Conservation (phyloP, 1,140 invertebrate species). For the Drosophila sproati region DNA sequence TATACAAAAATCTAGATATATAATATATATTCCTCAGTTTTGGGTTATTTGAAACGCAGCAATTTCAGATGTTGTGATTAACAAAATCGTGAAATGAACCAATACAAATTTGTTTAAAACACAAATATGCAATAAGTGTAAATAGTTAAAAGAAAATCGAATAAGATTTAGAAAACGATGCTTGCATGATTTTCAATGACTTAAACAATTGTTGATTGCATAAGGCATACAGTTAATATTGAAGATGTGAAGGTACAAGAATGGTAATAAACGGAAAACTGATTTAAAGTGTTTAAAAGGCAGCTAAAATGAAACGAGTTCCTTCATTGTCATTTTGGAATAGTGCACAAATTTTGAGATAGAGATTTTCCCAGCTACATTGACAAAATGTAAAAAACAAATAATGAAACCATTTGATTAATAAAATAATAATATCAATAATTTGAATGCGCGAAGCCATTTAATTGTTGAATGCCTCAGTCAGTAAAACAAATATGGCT, state of each 20-base stretch:
- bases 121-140: too few species aligned
- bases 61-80: not conserved
- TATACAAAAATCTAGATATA: too few species aligned
- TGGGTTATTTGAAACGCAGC: too few species aligned
- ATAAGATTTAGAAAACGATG: too few species aligned
- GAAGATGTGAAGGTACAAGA: not conserved
- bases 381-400: conserved; percentile 18
- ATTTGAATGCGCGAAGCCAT: conserved; percentile 45
- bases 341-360: conserved; percentile 37
- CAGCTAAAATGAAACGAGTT: conserved; percentile 74
- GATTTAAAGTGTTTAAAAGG: conserved; percentile 38
- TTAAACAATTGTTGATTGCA: not conserved
- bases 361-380: conserved; percentile 40
- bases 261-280: not conserved
- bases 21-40: too few species aligned
- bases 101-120: not conserved
- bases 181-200: not conserved
- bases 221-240: not conserved
- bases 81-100: not conserved
- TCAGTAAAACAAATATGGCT: conserved; percentile 50
- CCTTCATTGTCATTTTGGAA: conserved; percentile 46
- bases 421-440: conserved; percentile 31
- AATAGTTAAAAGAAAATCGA: not conserved
- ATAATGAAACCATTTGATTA: conserved; percentile 24
- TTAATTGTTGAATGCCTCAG: conserved; percentile 76